Evolutionary conservation across 2,888 invertebrate genomes (phyloP).

Genomic region (Ormyrus pomaceus): DNA sequence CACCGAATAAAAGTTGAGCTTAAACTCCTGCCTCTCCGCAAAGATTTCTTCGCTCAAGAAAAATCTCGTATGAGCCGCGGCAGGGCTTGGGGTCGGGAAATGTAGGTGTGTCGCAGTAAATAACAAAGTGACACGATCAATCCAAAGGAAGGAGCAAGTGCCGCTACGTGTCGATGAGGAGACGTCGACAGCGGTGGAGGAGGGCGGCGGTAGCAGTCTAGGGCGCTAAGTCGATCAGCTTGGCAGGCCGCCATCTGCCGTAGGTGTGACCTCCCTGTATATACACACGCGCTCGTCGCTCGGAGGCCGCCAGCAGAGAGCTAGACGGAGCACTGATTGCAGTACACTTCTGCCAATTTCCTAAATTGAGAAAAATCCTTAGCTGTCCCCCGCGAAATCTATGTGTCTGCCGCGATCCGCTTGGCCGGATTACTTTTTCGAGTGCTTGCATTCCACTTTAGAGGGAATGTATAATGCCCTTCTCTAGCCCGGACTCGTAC

Average conservation of each 20-base stretch:
- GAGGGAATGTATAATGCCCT: not conserved
- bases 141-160: constrained; percentile 27
- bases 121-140: constrained; percentile 53
- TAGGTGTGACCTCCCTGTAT: constrained; percentile 4
- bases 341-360: constrained; percentile 55
- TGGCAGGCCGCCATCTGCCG: constrained; percentile 53
- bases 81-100: too few species aligned
- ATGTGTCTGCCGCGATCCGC: not conserved
- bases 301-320: too few species aligned
- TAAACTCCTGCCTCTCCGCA: too few species aligned
- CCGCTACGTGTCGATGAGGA: constrained; percentile 47
- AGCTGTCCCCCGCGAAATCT: constrained; percentile 22
- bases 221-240: constrained; percentile 55
- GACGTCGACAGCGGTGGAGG: not conserved
- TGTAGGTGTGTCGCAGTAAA: constrained; percentile 49
- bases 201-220: not conserved
- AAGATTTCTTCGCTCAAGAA: too few species aligned
- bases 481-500: not conserved
- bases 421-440: constrained; percentile 34
- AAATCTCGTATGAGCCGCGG: too few species aligned
- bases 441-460: constrained; percentile 23
- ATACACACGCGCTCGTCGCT: not conserved
- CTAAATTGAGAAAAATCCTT: constrained; percentile 55
- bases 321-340: constrained; percentile 47
- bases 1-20: too few species aligned